Evolutionary conservation across 2,888 invertebrate species (phyloP).

Genomic region (Disparrhopalites patrizii): DNA sequence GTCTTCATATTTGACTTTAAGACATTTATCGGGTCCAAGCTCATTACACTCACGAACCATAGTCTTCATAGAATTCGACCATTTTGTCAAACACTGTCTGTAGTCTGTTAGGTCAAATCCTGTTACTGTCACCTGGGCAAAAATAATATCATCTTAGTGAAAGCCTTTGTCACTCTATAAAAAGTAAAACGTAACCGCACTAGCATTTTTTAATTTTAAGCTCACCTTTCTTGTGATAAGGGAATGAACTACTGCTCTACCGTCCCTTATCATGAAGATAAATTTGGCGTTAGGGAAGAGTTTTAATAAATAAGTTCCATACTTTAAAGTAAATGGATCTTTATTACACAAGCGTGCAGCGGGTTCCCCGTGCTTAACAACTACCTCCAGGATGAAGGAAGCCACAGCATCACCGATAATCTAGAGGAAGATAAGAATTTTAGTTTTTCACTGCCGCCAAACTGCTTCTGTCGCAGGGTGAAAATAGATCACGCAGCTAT

Average conservation of each 20-base stretch:
- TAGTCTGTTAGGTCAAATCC: constrained; percentile 93
- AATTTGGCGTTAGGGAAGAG: constrained; percentile 97
- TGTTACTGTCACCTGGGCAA: constrained; percentile 73
- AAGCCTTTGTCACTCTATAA: no score
- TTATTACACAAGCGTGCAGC: constrained; percentile 96
- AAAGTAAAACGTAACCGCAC: no score
- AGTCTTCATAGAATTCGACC: constrained; percentile 91
- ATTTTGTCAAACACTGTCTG: constrained; percentile 90
- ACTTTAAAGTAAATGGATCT: constrained; percentile 96
- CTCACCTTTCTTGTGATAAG: constrained; percentile 89
- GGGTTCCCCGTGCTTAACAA: constrained; percentile 91
- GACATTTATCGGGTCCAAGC: constrained; percentile 55
- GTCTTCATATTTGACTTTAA: constrained; percentile 94
- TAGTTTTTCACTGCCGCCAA: no score
- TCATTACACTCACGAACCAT: constrained; percentile 92
- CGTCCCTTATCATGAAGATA: constrained; percentile 96
- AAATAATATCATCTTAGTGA: no score
- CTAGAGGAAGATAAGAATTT: constrained; percentile 49
- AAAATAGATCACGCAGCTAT: no score
- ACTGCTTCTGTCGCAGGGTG: no score
- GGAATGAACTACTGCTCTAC: constrained; percentile 96
- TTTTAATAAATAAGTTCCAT: constrained; percentile 88
- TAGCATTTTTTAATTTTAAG: no score
- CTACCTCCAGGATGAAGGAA: constrained; percentile 93
- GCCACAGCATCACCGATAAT: constrained; percentile 93